Evolutionary conservation across 1,140 invertebrate genomes (phyloP), one percentile per base, ranked within the genome.

Genomic region (Drosophila truncata): DNA sequence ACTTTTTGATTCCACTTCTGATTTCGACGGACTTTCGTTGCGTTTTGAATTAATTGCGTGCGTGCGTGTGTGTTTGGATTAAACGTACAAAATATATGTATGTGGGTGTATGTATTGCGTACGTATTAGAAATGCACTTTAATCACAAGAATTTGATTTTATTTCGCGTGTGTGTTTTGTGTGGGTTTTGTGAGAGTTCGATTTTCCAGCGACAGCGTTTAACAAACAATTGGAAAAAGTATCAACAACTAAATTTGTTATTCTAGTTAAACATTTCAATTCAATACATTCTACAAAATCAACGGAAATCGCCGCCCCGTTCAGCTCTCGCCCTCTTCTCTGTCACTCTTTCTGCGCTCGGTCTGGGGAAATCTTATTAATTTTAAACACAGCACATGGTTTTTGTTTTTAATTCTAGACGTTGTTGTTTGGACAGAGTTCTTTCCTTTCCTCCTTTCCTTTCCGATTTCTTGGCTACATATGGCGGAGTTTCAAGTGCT

Each of bases 211-310:
- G 83, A 66, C 47, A 57, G 59, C 66, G 80, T 86, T 90, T 71
- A 91, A 90, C 86, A 91, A 86, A 82, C 81, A 91, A 86, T 91
- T 91, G 83, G 69, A 75, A 84, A 77, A 91, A 91, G 78, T 91
- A 91, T 91, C 84, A 88, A 91, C 83, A 88, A 84, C 83, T 88
- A 88, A 91, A 91, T 91, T 91, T 91, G 88, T 91, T 91, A 91
- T 91, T 91, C 87, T 91, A 91, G 78, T 87, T 91, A 81, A 88
- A 88, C 82, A 75, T 91, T 86, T 87, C 77, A 75, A 78, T 86
- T 82, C 63, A 80, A 88, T 86, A 86, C 83, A 87, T 87, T 54
- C 85, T 88, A 90, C 78, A 80, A 80, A 86, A 62, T 80, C 58
- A 88, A 90, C 73, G 65, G 69, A 88, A 90, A 78, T 79, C 70